Conservation (phyloP, 92 coral and sea anemone genomes). For the Palythoa heliodiscus region DNA sequence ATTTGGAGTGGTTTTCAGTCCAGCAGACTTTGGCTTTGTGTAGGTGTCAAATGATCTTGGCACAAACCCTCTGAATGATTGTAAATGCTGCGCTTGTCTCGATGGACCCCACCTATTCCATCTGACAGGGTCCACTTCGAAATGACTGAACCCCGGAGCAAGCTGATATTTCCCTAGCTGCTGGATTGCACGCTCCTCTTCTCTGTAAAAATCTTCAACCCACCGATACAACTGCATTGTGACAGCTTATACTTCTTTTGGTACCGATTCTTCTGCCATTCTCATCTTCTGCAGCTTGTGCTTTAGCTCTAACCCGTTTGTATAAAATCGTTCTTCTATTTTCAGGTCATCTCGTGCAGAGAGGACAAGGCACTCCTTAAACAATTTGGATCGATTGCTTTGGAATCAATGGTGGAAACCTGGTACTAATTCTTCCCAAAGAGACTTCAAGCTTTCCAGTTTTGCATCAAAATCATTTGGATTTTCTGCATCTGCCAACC, state of each 20-base stretch:
- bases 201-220: slow-evolving; percentile 48
- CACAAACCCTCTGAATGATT: slow-evolving; percentile 23
- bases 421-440: slow-evolving; percentile 52
- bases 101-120: slow-evolving; percentile 71
- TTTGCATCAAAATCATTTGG: slow-evolving; percentile 1
- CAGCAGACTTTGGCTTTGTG: slow-evolving; percentile 58
- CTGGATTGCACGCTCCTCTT: slow-evolving; percentile 51
- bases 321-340: slow-evolving; percentile 15
- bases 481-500: slow-evolving; percentile 31
- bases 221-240: slow-evolving; percentile 37
- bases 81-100: slow-evolving; percentile 56
- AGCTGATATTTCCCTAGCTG: slow-evolving; percentile 60
- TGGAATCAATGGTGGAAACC: slow-evolving; percentile 52
- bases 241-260: slow-evolving; percentile 45
- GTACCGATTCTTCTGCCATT: neutral
- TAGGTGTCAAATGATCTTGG: slow-evolving; percentile 53
- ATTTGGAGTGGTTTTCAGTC: slow-evolving; percentile 55
- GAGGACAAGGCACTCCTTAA: slow-evolving; percentile 37
- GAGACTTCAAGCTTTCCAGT: slow-evolving; percentile 41
- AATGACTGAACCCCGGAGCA: slow-evolving; percentile 60
- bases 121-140: slow-evolving; percentile 48
- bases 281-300: slow-evolving; percentile 25
- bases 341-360: slow-evolving; percentile 30
- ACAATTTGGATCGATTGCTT: slow-evolving; percentile 19
- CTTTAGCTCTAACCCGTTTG: slow-evolving; percentile 26